These are phyloP conservation scores for Micronycteris hirsuta DNA, from an alignment of 2,113 vertebrate species.

Conservation along the genomic window DNA sequence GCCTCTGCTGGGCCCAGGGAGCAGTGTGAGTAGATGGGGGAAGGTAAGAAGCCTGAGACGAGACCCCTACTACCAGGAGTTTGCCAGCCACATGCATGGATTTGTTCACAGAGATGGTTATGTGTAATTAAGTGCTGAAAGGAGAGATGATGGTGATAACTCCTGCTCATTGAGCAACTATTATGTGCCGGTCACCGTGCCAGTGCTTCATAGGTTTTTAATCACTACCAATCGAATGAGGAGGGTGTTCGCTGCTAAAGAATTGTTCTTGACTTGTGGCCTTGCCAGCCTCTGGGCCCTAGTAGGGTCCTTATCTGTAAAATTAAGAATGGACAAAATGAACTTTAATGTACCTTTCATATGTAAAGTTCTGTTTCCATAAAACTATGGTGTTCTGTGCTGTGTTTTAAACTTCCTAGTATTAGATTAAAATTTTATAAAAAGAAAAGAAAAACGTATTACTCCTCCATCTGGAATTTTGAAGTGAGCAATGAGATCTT, in stretches of 20 bases:
- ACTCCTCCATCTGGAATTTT: constrained; percentile 4
- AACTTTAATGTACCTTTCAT: neutral
- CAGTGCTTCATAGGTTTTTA: neutral
- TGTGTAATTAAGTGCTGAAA: neutral
- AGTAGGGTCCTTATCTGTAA: neutral
- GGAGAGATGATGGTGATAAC: neutral
- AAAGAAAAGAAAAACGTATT: neutral
- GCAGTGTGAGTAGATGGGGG: neutral
- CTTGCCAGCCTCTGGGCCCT: neutral
- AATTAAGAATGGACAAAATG: neutral
- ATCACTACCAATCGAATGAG: neutral
- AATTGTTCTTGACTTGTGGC: neutral
- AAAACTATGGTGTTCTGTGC: neutral
- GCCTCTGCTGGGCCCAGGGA: neutral
- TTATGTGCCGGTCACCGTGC: neutral
- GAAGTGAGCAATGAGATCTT: neutral
- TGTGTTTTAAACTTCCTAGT: neutral
- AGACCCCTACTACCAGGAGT: neutral
- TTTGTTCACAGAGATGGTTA: neutral
- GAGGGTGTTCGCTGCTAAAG: neutral
- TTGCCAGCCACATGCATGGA: too few species aligned
- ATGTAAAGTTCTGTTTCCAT: neutral
- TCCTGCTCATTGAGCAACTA: neutral
- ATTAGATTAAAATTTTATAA: neutral
- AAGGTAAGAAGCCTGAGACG: neutral